Evolutionary conservation across 2,113 vertebrate genomes (phyloP).

Genomic region (Cynoglossus semilaevis): DNA sequence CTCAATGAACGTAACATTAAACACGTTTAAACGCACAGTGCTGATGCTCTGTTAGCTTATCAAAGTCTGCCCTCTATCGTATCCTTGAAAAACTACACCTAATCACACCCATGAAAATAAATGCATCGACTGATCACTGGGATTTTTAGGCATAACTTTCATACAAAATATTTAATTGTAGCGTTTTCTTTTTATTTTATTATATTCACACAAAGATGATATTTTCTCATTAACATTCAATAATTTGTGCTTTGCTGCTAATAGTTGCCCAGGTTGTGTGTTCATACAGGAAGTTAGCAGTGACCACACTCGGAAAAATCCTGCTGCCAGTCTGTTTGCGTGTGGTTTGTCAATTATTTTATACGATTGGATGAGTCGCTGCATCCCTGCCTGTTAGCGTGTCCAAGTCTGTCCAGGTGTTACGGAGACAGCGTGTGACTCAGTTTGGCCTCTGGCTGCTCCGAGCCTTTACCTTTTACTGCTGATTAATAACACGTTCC

Average conservation of each 20-base stretch:
- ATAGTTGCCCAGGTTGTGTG: background rate
- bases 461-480: slow-evolving; percentile 35
- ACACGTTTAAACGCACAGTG: too few relatives aligned
- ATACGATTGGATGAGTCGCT: background rate
- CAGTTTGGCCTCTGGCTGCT: slow-evolving; percentile 30
- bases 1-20: slow-evolving; percentile 7
- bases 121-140: background rate
- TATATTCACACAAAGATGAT: too few relatives aligned
- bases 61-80: slow-evolving; percentile 55
- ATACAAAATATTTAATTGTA: too few relatives aligned
- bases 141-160: background rate
- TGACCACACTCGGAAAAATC: background rate
- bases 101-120: background rate
- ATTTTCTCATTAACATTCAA: too few relatives aligned
- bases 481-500: slow-evolving; percentile 62
- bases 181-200: too few relatives aligned
- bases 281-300: slow-evolving; percentile 2
- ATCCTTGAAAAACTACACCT: slow-evolving; percentile 23
- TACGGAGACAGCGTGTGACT: slow-evolving; percentile 21
- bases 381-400: background rate
- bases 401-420: slow-evolving; percentile 45
- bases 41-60: slow-evolving; percentile 14
- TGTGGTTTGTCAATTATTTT: slow-evolving; percentile 3
- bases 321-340: background rate
- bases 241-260: too few relatives aligned